A percentile compares a stretch with the other conserved stretches of the same genome.
These are phyloP conservation scores for Malurus melanocephalus DNA, from an alignment of 2,113 vertebrate genomes.

Conservation along the genomic window DNA sequence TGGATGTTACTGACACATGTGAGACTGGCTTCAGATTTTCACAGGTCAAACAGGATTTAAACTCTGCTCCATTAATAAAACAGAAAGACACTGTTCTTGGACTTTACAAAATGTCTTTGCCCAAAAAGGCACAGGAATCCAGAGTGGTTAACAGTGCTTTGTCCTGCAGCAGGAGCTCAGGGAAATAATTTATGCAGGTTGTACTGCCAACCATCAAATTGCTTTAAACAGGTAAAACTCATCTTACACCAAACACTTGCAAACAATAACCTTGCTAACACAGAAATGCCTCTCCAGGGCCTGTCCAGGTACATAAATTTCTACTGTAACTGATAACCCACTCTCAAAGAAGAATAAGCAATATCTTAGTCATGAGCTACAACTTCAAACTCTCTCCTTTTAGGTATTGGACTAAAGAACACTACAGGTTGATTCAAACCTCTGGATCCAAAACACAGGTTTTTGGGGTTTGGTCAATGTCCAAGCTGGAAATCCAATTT, in stretches of 20 bases:
- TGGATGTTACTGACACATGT: constrained; percentile 17
- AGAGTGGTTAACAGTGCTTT: not conserved
- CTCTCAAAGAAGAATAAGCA: not conserved
- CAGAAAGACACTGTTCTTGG: not conserved
- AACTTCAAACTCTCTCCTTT: not conserved
- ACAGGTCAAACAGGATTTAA: constrained; percentile 58
- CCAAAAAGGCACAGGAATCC: not conserved
- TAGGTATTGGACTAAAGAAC: not conserved
- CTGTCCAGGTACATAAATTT: not conserved
- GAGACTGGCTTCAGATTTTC: constrained; percentile 35
- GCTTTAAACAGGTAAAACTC: not conserved
- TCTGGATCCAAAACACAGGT: not conserved
- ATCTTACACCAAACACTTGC: not conserved
- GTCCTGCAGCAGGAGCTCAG: not conserved
- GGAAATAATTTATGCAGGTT: not conserved
- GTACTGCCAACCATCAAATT: not conserved
- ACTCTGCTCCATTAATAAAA: not conserved
- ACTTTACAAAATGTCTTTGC: not conserved
- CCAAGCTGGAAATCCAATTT: not conserved
- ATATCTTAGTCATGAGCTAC: not conserved
- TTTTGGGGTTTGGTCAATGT: not conserved
- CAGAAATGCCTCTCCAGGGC: not conserved
- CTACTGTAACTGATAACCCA: not conserved
- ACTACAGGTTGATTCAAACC: not conserved
- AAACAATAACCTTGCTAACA: not conserved